phyloP scores from a whole-genome alignment of 2,797 vertebrate genomes.

The Esox lucius region DNA sequence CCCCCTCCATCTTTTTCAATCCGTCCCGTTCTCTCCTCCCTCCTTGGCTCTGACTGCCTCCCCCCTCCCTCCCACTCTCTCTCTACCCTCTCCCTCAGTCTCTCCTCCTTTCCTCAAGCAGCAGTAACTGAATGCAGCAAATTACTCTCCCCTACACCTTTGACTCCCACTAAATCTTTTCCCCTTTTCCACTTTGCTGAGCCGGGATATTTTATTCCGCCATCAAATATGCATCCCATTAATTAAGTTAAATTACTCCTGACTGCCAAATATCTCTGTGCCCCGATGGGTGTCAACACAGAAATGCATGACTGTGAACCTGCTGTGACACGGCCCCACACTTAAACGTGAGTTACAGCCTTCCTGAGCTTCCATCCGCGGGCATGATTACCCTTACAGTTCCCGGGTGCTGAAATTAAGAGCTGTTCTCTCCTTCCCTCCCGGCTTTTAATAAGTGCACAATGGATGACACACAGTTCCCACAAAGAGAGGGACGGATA shows the following conservation, averaged over 20 bases:
- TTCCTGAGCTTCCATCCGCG: slow-evolving; percentile 88
- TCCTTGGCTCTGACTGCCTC: slow-evolving; percentile 21
- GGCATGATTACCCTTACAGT: slow-evolving; percentile 96
- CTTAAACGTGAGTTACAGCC: slow-evolving; percentile 98
- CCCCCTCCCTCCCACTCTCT: slow-evolving; percentile 11
- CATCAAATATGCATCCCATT: slow-evolving; percentile 99
- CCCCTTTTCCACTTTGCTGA: slow-evolving; percentile 99
- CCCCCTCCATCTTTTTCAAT: not conserved
- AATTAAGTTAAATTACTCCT: slow-evolving; percentile 99
- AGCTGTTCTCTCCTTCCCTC: slow-evolving; percentile 85
- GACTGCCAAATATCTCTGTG: slow-evolving; percentile 98
- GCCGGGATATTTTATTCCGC: slow-evolving; percentile 99
- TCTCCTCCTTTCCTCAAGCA: slow-evolving; percentile 66
- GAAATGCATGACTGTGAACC: slow-evolving; percentile 99
- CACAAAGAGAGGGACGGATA: slow-evolving; percentile 97
- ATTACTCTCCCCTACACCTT: slow-evolving; percentile 99
- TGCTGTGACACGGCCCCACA: slow-evolving; percentile 96
- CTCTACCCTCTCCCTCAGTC: slow-evolving; percentile 18
- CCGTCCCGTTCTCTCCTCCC: slow-evolving; percentile 18
- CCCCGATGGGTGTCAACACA: slow-evolving; percentile 98
- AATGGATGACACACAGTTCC: slow-evolving; percentile 97
- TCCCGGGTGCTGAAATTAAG: slow-evolving; percentile 95
- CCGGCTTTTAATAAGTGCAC: slow-evolving; percentile 96
- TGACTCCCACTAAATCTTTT: slow-evolving; percentile 99
- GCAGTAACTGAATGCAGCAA: slow-evolving; percentile 87